Conservation (phyloP, 1,140 invertebrate species). For the Lerema accius region DNA sequence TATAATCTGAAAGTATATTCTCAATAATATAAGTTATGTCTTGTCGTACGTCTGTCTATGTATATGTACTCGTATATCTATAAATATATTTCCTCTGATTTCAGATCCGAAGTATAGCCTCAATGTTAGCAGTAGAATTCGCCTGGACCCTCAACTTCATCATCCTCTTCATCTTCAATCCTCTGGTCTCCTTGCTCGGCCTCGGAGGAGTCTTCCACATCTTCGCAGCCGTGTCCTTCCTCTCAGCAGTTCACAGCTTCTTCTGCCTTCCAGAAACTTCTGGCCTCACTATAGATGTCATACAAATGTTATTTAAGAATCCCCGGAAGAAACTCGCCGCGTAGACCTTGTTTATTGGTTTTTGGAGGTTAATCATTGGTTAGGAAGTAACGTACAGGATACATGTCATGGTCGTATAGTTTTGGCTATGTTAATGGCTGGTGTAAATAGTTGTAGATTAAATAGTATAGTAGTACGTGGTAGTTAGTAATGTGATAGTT, state of each 20-base stretch:
- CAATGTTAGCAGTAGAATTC: conserved; percentile 49
- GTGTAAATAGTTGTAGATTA: too few relatives aligned
- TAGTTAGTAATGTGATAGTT: too few relatives aligned
- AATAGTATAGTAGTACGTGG: too few relatives aligned
- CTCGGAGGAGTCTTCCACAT: conserved; percentile 80
- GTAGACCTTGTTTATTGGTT: background rate
- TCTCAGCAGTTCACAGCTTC: conserved; percentile 77
- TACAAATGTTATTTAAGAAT: conserved; percentile 42
- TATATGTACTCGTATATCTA: too few relatives aligned
- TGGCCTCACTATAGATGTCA: conserved; percentile 46
- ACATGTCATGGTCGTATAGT: too few relatives aligned
- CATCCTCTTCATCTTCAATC: conserved; percentile 52
- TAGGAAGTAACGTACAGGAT: too few relatives aligned
- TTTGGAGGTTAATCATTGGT: too few relatives aligned
- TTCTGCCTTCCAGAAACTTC: conserved; percentile 87
- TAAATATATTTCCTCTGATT: too few relatives aligned
- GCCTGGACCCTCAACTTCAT: conserved; percentile 50
- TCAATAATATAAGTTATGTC: too few relatives aligned
- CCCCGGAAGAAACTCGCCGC: background rate
- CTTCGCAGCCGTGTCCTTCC: conserved; percentile 75
- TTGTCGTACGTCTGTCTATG: too few relatives aligned
- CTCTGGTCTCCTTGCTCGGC: conserved; percentile 74
- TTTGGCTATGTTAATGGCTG: too few relatives aligned
- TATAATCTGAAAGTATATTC: too few relatives aligned
- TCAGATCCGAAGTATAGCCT: conserved; percentile 51